Percentiles rank a stretch among this genome's conserved stretches.
phyloP scores from a whole-genome alignment of 2,113 vertebrate genomes.

The Cyanoliseus patagonus region DNA sequence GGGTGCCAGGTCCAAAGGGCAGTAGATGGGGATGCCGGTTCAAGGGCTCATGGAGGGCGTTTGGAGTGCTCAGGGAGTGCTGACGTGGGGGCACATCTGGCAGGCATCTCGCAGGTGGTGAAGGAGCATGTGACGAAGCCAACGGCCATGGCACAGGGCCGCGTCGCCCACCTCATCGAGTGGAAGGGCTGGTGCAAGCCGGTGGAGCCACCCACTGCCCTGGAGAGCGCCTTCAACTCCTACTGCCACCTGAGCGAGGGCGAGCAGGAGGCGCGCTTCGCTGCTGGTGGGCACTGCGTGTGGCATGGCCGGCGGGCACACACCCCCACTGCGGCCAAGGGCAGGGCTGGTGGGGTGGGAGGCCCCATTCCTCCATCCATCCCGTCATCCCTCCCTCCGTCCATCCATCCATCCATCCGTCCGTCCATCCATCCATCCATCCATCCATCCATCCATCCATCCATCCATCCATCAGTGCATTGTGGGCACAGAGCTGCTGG shows the following conservation, averaged over 20 bases:
- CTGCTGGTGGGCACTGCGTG: conserved; percentile 78
- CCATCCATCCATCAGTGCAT: not conserved
- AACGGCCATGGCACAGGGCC: conserved; percentile 96
- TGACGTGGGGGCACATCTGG: not conserved
- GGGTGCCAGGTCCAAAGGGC: not conserved
- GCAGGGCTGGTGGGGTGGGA: not conserved
- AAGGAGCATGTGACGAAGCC: conserved; percentile 99
- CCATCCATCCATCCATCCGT: accelerated
- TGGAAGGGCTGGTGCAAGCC: conserved; percentile 99
- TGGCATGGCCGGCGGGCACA: accelerated
- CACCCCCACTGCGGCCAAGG: accelerated
- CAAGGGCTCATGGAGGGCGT: not conserved
- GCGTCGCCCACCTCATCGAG: conserved; percentile 95
- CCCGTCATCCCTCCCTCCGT: accelerated
- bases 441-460: not conserved
- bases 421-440: not conserved
- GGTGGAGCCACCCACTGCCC: conserved; percentile 82
- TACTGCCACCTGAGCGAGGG: conserved; percentile 95
- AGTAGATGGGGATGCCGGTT: not conserved
- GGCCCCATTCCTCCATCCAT: not conserved
- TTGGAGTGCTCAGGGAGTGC: not conserved
- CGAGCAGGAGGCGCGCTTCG: conserved; percentile 95
- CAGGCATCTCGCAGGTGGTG: conserved; percentile 97
- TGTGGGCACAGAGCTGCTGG: accelerated
- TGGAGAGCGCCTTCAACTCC: conserved; percentile 92